phyloP scores from a whole-genome alignment of 2,113 vertebrate species.

The Pseudorectes ferrugineus region DNA sequence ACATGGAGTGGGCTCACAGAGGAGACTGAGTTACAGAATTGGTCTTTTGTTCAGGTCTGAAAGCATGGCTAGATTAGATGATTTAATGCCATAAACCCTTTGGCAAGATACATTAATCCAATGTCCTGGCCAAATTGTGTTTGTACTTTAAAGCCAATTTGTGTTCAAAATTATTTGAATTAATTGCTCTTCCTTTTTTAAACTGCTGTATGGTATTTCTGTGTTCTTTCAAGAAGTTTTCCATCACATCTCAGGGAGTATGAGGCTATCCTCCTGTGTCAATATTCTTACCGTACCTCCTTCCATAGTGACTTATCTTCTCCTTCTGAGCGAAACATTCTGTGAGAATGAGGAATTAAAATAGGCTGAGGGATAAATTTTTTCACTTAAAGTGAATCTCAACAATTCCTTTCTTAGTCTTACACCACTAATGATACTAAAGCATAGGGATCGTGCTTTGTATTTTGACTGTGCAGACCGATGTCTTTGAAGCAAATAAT shows the following conservation, averaged over 20 bases:
- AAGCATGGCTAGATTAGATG: constrained; percentile 15
- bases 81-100: constrained; percentile 30
- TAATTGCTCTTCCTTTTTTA: constrained; percentile 16
- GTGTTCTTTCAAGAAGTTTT: neutral
- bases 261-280: neutral
- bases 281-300: neutral
- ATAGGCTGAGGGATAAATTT: neutral
- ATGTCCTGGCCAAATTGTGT: neutral
- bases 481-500: constrained; percentile 41
- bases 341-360: neutral
- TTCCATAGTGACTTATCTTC: neutral
- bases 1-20: neutral
- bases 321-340: neutral
- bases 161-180: constrained; percentile 18
- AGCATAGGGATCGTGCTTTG: neutral
- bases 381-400: neutral
- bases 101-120: constrained; percentile 1
- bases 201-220: neutral
- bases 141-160: constrained; percentile 18
- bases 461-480: neutral
- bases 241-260: neutral
- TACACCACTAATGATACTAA: neutral
- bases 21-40: neutral
- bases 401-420: neutral
- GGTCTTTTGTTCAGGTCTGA: constrained; percentile 9